Percentiles rank a stretch among this genome's conserved stretches.
These are phyloP conservation scores for Catamblyrhynchus diadema DNA, from an alignment of 2,797 vertebrate genomes.

Conservation along the genomic window DNA sequence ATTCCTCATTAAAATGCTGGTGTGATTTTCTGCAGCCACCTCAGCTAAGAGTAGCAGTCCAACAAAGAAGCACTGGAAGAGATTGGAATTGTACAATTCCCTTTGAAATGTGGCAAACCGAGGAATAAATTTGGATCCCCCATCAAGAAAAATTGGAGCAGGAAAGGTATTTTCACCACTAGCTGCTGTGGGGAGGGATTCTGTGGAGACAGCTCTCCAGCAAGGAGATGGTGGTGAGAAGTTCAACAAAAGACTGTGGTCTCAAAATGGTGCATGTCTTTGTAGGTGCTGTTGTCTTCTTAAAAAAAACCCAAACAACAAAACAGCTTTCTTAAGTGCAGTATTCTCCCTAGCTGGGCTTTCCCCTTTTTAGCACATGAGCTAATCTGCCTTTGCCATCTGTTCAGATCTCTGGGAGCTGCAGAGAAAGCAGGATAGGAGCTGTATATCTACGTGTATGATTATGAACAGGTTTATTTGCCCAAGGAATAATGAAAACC, in stretches of 20 bases:
- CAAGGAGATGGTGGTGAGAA: not conserved
- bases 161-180: not conserved
- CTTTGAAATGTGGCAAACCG: not conserved
- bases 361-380: not conserved
- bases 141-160: not conserved
- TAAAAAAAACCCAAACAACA: not conserved
- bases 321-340: not conserved
- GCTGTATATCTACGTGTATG: not conserved
- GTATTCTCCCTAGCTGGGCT: not conserved
- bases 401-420: not conserved
- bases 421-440: not conserved
- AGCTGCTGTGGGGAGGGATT: not conserved
- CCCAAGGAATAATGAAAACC: conserved; percentile 43
- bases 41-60: not conserved
- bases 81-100: not conserved
- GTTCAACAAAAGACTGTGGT: not conserved
- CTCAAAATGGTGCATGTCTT: not conserved
- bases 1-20: conserved; percentile 42
- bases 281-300: not conserved
- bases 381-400: not conserved
- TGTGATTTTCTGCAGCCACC: conserved; percentile 26
- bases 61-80: not conserved
- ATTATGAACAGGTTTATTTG: conserved; percentile 23
- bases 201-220: not conserved
- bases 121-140: not conserved